Evolutionary conservation across 1,140 invertebrate species (phyloP).

Genomic region (Melipona quadrifasciata): DNA sequence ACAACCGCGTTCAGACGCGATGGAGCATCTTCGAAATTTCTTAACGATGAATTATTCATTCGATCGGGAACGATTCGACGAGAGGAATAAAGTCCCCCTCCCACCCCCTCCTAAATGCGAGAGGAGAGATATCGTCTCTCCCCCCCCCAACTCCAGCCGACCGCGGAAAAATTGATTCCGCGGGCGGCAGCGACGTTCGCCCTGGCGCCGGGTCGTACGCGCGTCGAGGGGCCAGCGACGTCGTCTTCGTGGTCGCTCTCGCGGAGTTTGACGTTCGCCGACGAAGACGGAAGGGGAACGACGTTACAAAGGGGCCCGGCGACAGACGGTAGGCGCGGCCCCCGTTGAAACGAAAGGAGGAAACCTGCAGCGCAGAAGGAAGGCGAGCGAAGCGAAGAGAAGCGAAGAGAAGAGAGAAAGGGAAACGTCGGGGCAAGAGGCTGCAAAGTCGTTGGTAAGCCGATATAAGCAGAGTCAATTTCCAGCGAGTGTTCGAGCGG

Average conservation of each 20-base stretch:
- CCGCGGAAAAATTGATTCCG: conserved; percentile 18
- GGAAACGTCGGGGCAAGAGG: conserved; percentile 54
- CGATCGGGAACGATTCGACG: not conserved
- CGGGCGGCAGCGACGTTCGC: not conserved
- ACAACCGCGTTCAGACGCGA: not conserved
- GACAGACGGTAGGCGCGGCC: conserved; percentile 60
- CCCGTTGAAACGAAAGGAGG: conserved; percentile 21
- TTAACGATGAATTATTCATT: conserved; percentile 50
- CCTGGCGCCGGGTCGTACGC: not conserved
- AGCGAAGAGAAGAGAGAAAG: not conserved
- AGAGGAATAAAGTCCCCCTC: conserved; percentile 6
- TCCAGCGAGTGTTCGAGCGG: conserved; percentile 66
- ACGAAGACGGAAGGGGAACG: not conserved
- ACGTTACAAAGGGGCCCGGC: conserved; percentile 41
- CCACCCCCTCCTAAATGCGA: not conserved
- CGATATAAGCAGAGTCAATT: conserved; percentile 70
- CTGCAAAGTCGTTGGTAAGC: conserved; percentile 64
- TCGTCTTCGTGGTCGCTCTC: not conserved
- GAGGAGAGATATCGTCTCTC: not conserved
- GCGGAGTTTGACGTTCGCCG: not conserved
- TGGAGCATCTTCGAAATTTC: conserved; percentile 9
- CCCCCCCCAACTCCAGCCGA: too few species aligned
- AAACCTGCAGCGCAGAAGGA: not conserved
- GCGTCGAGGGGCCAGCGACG: not conserved
- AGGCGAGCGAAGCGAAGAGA: not conserved